phyloP scores from a whole-genome alignment of 1,140 invertebrate genomes.

The Wiebesia pumilae region DNA sequence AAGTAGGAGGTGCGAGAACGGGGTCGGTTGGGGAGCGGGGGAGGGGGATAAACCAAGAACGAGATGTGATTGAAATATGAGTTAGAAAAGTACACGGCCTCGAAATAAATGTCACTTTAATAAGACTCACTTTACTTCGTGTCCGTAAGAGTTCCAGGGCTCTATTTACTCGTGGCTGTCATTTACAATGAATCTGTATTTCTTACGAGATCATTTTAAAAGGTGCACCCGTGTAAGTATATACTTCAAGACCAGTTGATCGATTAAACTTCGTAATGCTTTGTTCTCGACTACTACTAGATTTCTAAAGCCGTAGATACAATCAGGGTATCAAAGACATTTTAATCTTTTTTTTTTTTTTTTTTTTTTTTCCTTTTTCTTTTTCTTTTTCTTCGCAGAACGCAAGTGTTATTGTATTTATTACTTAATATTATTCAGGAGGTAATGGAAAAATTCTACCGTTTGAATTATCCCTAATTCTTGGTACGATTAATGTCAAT shows the following conservation, averaged over 20 bases:
- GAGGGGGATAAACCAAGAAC: too few relatives aligned
- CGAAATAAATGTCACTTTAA: conserved; percentile 2
- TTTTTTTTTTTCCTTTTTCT: too few relatives aligned
- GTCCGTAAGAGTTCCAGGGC: not conserved
- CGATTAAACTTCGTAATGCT: not conserved
- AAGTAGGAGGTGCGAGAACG: not conserved
- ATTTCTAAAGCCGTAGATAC: not conserved
- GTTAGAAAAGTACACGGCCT: not conserved
- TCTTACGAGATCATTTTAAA: not conserved
- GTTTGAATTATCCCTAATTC: too few relatives aligned
- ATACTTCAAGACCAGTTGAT: not conserved
- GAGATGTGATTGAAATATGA: not conserved
- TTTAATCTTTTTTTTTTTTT: not conserved
- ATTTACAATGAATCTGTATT: not conserved
- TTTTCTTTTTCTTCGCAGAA: too few relatives aligned
- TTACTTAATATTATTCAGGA: too few relatives aligned
- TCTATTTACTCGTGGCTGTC: not conserved
- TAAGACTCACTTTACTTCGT: not conserved
- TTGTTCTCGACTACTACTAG: not conserved
- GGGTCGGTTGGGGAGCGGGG: too few relatives aligned
- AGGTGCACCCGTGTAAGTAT: not conserved
- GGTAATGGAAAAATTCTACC: too few relatives aligned
- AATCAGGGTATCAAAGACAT: not conserved
- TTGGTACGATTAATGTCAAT: too few relatives aligned
- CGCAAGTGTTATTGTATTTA: not conserved